Base-by-base conservation (phyloP, 2,888 invertebrate species). In the Agonum fuliginosum region DNA sequence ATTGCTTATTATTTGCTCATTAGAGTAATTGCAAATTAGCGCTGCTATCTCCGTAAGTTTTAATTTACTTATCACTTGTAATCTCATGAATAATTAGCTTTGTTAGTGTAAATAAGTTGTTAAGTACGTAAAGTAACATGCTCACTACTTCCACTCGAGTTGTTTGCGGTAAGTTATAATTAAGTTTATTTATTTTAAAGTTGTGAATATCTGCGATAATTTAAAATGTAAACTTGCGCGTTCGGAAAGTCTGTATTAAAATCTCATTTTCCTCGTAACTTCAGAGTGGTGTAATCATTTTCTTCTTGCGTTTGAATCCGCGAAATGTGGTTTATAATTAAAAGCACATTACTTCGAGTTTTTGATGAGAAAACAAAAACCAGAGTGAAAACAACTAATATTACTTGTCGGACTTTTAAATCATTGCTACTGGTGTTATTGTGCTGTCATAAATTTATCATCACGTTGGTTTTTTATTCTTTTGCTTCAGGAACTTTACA, bases 171-270 rank as follows among this genome's bases (percentile, higher is more conserved):
- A 69, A 69, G 10, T 43, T 43, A 43, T 43, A 69, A 69, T 69
- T 69, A 69, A 69, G 22, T 69, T 43, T 69, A 41, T 69, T 69
- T 69, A 69, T 69, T 43, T 69, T 69, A 69, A 69, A 22, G 41
- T 46, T 69, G 69, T 46, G 46, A 69, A 46, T 41, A 69, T 69
- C 30, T 72, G 30, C 19, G 27, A 34, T 34, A 73, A 41, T 58
- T 58, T 34, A 58, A 54, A 72, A 41, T 69, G 41, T 67, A 67
- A 67, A 67, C 20, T 46, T 19, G 1, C 8, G 43, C 43, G 14
- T 69, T 12, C 12, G 37, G 12, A 12, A 22, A 46, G 20, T 69
- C 46, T 12, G 46, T 69, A 69, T 69, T 69, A 69, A 69, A 69
- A 41, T 69, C 69, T 69, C 69, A 69, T 69, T 69, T 46, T 46